phyloP scores from a whole-genome alignment of 2,888 invertebrate species.

The Glyphotaelius pellucidus region DNA sequence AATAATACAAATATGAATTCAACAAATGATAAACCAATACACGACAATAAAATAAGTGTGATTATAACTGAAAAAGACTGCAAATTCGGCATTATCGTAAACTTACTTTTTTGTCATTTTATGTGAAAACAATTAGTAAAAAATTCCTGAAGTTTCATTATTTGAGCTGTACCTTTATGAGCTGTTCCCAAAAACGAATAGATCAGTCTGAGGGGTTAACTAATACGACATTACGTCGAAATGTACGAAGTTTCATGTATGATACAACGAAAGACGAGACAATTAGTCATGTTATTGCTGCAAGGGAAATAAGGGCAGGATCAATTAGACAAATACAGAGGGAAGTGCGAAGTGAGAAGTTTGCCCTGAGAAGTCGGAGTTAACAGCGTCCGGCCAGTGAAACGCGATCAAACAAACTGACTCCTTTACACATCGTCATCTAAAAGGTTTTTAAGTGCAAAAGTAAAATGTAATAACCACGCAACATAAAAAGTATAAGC shows the following conservation, averaged over 20 bases:
- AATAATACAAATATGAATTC: too few relatives aligned
- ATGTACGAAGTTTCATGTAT: background rate
- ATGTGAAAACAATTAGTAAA: too few relatives aligned
- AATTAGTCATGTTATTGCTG: background rate
- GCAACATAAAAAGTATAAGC: background rate
- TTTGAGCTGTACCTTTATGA: background rate
- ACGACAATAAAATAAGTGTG: too few relatives aligned
- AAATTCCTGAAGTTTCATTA: too few relatives aligned
- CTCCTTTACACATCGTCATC: background rate
- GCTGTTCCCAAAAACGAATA: too few relatives aligned
- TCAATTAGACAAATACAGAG: background rate
- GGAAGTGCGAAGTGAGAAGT: background rate
- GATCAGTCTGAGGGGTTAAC: background rate
- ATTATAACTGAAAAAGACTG: too few relatives aligned
- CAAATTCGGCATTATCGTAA: too few relatives aligned
- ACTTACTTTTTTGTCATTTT: too few relatives aligned
- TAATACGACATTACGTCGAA: too few relatives aligned
- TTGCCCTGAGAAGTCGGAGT: background rate
- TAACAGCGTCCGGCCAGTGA: background rate
- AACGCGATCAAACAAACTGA: background rate
- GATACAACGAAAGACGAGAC: background rate
- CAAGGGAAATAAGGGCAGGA: background rate
- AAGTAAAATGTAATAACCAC: background rate
- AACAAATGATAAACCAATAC: too few relatives aligned
- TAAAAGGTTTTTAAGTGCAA: background rate